These are phyloP conservation scores for Porites evermanni DNA, from an alignment of 92 coral and sea anemone genomes.

Conservation along the genomic window DNA sequence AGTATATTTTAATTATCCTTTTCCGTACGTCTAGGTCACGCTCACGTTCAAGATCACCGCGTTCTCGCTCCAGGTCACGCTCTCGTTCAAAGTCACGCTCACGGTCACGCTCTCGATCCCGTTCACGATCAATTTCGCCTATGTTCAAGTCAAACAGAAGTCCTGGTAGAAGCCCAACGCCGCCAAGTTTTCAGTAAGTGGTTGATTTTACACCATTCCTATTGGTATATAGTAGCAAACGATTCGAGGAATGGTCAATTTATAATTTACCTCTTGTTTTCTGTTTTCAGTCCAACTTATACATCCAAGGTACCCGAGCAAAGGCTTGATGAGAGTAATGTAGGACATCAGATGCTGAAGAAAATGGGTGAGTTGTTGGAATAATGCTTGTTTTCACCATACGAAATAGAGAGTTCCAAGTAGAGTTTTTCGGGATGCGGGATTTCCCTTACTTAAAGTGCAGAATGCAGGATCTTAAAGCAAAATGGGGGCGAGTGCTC, in stretches of 20 bases:
- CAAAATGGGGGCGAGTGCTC: no score
- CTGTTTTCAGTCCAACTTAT: conserved; percentile 65
- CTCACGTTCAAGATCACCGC: conserved; percentile 29
- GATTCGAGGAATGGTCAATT: no score
- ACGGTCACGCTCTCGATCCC: conserved; percentile 45
- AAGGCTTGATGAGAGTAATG: conserved; percentile 91
- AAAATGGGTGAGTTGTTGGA: conserved; percentile 83
- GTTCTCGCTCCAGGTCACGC: conserved; percentile 30
- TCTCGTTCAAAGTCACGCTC: conserved; percentile 68
- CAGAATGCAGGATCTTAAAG: no score
- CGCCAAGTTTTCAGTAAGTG: conserved; percentile 85
- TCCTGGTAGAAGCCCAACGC: conserved; percentile 81
- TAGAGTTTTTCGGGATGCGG: no score
- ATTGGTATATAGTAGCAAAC: not conserved
- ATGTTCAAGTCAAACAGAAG: conserved; percentile 64
- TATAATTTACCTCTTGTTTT: not conserved
- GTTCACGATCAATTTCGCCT: conserved; percentile 75
- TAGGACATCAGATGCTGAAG: conserved; percentile 94
- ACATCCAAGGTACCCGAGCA: conserved; percentile 73
- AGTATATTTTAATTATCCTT: not conserved
- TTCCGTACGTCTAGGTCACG: conserved; percentile 31
- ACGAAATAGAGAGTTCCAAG: no score
- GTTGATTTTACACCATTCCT: not conserved
- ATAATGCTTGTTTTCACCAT: no score
- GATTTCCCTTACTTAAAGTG: no score